Conservation (phyloP, 2,113 vertebrate genomes). For the Pan troglodytes region NHGRI_mPanTro3-v2.1_pri NC_072414.2:23131001-23131500, state of each 20-base stretch:
- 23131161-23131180: not conserved
- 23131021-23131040: not conserved
- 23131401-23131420: not conserved
- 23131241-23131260: not conserved
- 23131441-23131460: not conserved
- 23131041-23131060: not conserved
- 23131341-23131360: not conserved
- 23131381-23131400: not conserved
- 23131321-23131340: not conserved
- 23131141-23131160: not conserved
- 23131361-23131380: not conserved
- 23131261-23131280: too few species aligned
- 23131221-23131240: not conserved
- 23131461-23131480: fast-evolving
- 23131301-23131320: not conserved
- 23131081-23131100: too few species aligned
- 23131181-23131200: not conserved
- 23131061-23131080: not conserved
- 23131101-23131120: not conserved
- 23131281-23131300: not conserved
- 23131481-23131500: not conserved
- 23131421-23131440: not conserved
- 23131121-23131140: not conserved
- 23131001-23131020: not conserved
- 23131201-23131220: not conserved